A percentile compares a stretch with the other conserved stretches of the same genome.
Conservation (phyloP, 1,140 invertebrate species). For the Drosophila biarmipes region DNA sequence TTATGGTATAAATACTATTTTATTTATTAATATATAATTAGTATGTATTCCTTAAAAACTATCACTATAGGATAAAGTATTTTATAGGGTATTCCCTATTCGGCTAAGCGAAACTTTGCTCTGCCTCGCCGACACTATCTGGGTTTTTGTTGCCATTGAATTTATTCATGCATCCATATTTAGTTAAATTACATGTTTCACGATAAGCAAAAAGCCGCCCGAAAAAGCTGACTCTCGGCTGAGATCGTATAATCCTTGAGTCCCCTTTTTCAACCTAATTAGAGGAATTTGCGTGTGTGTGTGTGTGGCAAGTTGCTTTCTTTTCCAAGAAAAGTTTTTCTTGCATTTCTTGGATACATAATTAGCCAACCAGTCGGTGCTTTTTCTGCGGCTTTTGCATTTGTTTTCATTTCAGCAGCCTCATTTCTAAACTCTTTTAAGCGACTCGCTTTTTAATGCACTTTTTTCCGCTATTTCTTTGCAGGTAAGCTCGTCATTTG, state of each 20-base stretch:
- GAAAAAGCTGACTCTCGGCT: background rate
- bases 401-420: constrained; percentile 28
- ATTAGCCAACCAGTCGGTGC: constrained; percentile 41
- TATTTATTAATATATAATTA: no score
- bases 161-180: constrained; percentile 71
- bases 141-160: constrained; percentile 54
- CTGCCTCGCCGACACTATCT: constrained; percentile 1
- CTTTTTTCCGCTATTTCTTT: constrained; percentile 38
- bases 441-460: constrained; percentile 44
- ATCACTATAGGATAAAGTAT: no score
- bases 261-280: constrained; percentile 58
- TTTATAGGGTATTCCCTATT: background rate
- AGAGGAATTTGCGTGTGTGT: constrained; percentile 28
- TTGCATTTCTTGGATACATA: constrained; percentile 32
- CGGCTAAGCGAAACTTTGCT: background rate
- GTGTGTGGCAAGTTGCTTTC: constrained; percentile 28
- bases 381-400: constrained; percentile 20
- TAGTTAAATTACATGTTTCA: constrained; percentile 69
- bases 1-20: no score
- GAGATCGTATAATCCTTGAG: constrained; percentile 27
- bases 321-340: constrained; percentile 43
- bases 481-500: constrained; percentile 61
- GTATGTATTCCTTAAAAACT: no score
- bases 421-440: constrained; percentile 34
- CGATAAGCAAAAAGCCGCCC: constrained; percentile 43